phyloP scores from a whole-genome alignment of 2,888 invertebrate species.

The Catocala nupta region DNA sequence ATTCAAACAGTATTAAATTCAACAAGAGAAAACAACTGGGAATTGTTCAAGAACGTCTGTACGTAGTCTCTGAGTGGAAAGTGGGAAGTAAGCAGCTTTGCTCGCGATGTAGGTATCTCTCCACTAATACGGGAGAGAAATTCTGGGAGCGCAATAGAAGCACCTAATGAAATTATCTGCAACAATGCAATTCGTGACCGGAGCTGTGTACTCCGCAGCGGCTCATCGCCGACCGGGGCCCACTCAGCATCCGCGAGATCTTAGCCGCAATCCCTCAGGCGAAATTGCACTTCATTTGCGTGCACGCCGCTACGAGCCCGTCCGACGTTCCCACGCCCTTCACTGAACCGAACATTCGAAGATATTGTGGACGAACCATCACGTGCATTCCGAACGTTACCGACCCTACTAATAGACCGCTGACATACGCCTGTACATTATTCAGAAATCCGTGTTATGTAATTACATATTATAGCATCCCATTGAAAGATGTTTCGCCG shows the following conservation, averaged over 20 bases:
- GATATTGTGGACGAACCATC: conserved; percentile 55
- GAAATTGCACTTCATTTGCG: conserved; percentile 82
- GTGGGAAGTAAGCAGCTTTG: conserved; percentile 27
- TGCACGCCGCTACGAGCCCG: conserved; percentile 68
- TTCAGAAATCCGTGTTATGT: conserved; percentile 63
- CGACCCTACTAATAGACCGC: conserved; percentile 57
- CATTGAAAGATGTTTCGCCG: conserved; percentile 65
- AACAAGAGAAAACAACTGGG: conserved; percentile 51
- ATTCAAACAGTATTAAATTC: conserved; percentile 51
- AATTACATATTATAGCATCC: conserved; percentile 67
- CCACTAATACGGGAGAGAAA: conserved; percentile 31
- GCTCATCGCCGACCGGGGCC: conserved; percentile 45
- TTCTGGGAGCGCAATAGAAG: conserved; percentile 50
- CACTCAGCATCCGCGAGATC: conserved; percentile 61
- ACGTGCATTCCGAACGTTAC: conserved; percentile 53
- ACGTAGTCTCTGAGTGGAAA: conserved; percentile 23
- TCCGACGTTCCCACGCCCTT: conserved; percentile 76
- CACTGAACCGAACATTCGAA: conserved; percentile 55
- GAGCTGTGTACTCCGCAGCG: conserved; percentile 42
- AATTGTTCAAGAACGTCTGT: conserved; percentile 38
- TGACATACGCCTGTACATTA: conserved; percentile 67
- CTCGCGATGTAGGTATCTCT: conserved; percentile 21
- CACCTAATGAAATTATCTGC: conserved; percentile 74
- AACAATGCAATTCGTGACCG: conserved; percentile 77
- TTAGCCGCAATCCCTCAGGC: conserved; percentile 69